Evolutionary conservation across 2,888 invertebrate species (phyloP), one percentile per base, ranked within the genome.

Genomic region (Brenthis daphne): DNA sequence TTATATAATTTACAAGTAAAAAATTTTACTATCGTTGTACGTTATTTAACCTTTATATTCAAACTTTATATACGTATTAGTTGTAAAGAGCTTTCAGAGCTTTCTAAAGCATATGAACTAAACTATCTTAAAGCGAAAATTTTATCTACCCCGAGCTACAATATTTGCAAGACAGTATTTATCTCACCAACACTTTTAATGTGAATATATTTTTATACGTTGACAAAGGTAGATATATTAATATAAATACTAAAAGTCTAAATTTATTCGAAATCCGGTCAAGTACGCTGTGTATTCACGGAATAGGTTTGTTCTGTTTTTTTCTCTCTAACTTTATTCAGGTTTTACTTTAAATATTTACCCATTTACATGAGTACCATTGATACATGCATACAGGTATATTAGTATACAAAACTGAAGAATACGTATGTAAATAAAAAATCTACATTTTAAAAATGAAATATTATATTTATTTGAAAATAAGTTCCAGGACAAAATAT

Each of bases 241-340:
- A 16, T 60, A 60, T 29, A 48, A 29, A 50, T 60, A 48, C 50
- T 60, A 13, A 60, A 60, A 50, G n/a, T 60, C 60, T 50, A 33
- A 60, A 14, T 48, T n/a, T 11, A 50, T 50, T 60, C 48, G 33
- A 60, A 60, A 60, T 16, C 60, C 60, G 60, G 60, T 60, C 60
- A 60, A 60, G 50, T 60, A 60, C 33, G 29, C 48, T 5, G 57
- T 48, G 60, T 50, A 60, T 60, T 50, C 60, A 33, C 60, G 50
- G 60, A 60, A 60, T 50, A 60, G 60, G 60, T 60, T 60, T 60
- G 60, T 60, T 60, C 58, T n/a, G 14, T 50, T 60, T 60, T 50
- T n/a, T 48, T 29, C 50, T 50, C 50, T 60, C n/a, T 12, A 29
- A 6, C 29, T 70, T 57, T 65, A 54, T 64, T 57, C 66, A n/a